phyloP scores from a whole-genome alignment of 2,888 invertebrate species.

The Tenthredo mesomela region DNA sequence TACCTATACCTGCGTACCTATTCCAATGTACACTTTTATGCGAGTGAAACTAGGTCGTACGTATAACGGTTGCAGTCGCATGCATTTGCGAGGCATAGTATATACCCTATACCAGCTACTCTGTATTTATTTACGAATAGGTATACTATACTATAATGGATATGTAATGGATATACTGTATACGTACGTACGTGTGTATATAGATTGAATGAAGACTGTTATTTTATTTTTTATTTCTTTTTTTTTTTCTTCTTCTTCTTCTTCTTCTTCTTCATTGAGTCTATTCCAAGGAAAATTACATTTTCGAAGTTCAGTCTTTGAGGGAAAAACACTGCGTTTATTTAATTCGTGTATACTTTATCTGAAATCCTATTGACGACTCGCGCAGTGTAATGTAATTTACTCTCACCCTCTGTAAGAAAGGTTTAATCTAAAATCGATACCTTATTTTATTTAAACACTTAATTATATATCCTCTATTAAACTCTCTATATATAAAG shows the following conservation, averaged over 20 bases:
- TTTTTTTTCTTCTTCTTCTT: no score
- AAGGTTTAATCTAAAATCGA: background rate
- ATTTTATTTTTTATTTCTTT: background rate
- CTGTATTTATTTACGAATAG: conserved; percentile 32
- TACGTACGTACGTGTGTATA: background rate
- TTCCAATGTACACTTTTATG: conserved; percentile 20
- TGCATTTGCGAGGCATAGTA: background rate
- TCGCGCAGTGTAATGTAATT: background rate
- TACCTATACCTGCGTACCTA: background rate
- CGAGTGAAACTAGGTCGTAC: conserved; percentile 45
- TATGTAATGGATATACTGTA: background rate
- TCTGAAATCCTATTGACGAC: background rate
- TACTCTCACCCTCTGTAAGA: background rate
- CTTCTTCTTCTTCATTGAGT: no score
- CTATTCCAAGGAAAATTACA: background rate
- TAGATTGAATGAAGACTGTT: background rate
- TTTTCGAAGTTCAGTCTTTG: background rate
- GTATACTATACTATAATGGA: background rate
- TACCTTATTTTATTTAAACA: conserved; percentile 2
- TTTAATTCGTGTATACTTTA: background rate
- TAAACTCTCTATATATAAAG: no score
- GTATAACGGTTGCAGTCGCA: conserved; percentile 45
- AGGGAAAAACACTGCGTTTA: background rate
- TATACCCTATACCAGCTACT: background rate
- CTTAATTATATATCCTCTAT: background rate